These are phyloP conservation scores for Apostichopus leukothele DNA, from an alignment of 53 echinoderm and acorn worm species.

Conservation along the genomic window DNA sequence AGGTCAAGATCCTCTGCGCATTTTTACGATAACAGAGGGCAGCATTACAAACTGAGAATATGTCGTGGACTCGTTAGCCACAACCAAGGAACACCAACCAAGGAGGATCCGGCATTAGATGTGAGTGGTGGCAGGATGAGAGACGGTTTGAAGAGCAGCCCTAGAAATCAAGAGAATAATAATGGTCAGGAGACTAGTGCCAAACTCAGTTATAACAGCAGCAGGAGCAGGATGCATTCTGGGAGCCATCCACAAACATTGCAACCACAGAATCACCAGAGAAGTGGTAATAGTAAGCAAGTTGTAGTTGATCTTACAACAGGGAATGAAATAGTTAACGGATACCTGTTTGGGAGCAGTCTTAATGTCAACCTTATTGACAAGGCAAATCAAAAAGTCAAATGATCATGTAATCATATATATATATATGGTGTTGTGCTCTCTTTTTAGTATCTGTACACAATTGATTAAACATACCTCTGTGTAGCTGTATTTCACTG, in stretches of 20 bases:
- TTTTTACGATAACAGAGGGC: constrained; percentile 58
- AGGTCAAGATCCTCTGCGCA: constrained; percentile 57
- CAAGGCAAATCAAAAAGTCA: not conserved
- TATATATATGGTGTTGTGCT: too few species aligned
- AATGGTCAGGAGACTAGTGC: not conserved
- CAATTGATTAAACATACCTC: too few species aligned
- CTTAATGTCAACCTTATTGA: not conserved
- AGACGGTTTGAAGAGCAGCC: constrained; percentile 11
- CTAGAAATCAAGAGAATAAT: not conserved
- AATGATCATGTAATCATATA: not conserved
- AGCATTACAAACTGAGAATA: constrained; percentile 76
- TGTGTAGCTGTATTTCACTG: too few species aligned
- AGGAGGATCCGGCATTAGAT: constrained; percentile 59
- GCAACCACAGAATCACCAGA: not conserved
- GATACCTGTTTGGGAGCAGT: not conserved
- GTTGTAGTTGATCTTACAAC: constrained; percentile 24
- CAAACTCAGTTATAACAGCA: not conserved
- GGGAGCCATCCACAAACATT: not conserved
- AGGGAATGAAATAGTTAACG: constrained; percentile 7
- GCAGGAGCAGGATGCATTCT: not conserved
- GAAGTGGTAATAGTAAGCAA: not conserved
- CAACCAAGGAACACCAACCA: constrained; percentile 33
- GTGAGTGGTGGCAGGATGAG: constrained; percentile 74
- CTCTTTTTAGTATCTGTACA: too few species aligned
- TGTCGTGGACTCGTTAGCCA: constrained; percentile 91